Conservation (phyloP, 1,140 invertebrate genomes). For the Hermatobates lingyangjiaoensis region DNA sequence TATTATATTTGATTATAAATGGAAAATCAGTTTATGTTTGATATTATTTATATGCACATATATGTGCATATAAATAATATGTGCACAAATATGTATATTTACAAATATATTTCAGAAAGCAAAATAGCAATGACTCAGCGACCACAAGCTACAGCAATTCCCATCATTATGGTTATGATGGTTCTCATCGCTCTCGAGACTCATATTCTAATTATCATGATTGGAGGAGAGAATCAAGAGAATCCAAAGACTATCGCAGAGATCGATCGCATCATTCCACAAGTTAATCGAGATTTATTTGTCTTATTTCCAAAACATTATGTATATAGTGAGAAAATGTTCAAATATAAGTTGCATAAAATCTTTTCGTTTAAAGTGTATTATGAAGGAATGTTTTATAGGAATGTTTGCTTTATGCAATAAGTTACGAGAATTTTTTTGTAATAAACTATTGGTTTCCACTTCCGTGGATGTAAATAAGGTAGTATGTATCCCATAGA, state of each 20-base stretch:
- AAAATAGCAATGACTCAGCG: conserved; percentile 11
- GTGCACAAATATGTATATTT: neutral
- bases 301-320: too few species aligned
- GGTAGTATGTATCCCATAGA: too few species aligned
- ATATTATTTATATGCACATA: neutral
- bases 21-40: neutral
- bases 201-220: conserved; percentile 13
- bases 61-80: neutral
- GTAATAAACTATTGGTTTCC: too few species aligned
- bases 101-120: neutral
- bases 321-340: too few species aligned
- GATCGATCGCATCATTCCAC: conserved; percentile 8
- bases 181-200: conserved; percentile 19
- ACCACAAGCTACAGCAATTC: neutral
- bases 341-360: too few species aligned
- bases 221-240: conserved; percentile 9
- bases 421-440: too few species aligned
- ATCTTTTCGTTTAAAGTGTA: too few species aligned
- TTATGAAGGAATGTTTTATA: too few species aligned
- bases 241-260: conserved; percentile 10
- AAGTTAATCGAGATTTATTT: too few species aligned
- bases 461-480: too few species aligned
- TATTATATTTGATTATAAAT: neutral
- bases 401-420: too few species aligned
- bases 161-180: conserved; percentile 2